Evolutionary conservation across 1,140 invertebrate genomes (phyloP), one percentile per base, ranked within the genome.

Genomic region (Cherax destructor): DNA sequence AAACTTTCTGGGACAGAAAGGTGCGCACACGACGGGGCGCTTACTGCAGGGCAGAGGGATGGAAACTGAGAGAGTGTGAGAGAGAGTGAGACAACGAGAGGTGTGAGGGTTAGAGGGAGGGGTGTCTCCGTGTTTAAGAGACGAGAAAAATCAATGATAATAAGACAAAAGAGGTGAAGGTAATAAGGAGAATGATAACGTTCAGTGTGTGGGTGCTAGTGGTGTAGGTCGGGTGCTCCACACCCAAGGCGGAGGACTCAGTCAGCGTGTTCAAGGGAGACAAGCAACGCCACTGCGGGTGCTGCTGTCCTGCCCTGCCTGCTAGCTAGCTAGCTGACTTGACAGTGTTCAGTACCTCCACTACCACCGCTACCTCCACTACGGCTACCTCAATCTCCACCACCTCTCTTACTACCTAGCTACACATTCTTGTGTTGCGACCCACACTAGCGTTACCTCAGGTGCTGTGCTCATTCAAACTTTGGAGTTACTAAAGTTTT

Each of bases 1-100:
- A 84, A 84, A 84, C 30, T 84, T 61, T 72, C 13, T 84, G 83
- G 83, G 83, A 84, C 61, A 61, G 83, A 72, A 84, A 84, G 83
- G 83, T 84, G 83, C 65, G 83, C 83, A 72, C 61, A 72, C 7
- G n/a, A 18, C 61, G 24, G 41, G 50, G 79, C 79, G 56, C 79
- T 59, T 18, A 52, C 61, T 65, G 61, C 61, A 65, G 61, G 79
- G 13, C n/a, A n/a, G 50, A 47, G 79, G 56, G n/a, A n/a, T n/a
- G n/a, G 50, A 81, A 81, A 24, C 50, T 81, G 50, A 21, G 79
- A 50, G 78, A 13, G 13, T 56, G 61, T 18, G 21, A 5, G 18
- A 13, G 61, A 18, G 61, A 79, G 69, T 9, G 69, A 79, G 47
- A 79, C 7, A 10, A 6, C 21, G 5, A 24, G n/a, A 74, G n/a